Evolutionary conservation across 2,888 invertebrate species (phyloP), one percentile per base, ranked within the genome.

Genomic region (Athalia circularis): DNA sequence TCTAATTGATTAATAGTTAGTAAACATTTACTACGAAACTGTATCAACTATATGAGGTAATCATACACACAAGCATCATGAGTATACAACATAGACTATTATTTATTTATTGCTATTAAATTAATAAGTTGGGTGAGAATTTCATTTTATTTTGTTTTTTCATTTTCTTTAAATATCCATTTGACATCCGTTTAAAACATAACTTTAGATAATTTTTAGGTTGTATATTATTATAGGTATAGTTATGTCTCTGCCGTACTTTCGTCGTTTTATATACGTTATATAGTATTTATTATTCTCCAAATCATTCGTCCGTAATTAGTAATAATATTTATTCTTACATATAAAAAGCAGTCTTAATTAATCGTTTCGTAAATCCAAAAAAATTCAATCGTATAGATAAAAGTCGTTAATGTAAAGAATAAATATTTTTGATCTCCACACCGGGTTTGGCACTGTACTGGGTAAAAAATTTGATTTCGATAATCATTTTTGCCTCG

Each of bases 1-100:
- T 62, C 64, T 75, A 75, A 43, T 68, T 68, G 75, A 75, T 75
- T 75, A 75, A 62, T 70, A 45, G 13, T 65, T 45, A 45, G 29
- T 65, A 65, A 65, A 52, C 62, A 75, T 50, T 75, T 4, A 68
- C 68, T 57, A 72, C 59, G 15, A 68, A 7, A 68, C 7, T 45
- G 70, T 70, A 68, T 68, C 43, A 54, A 70, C 11, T 70, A 54
- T 57, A 45, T 70, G 11, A 57, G 52, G 8, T 70, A 47, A 57
- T 70, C 29, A n/a, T 57, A 70, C 54, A 70, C 70, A 70, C 70
- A 70, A 67, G 67, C 50, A 15, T 67, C 9, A n/a, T 7, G 61
- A n/a, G 45, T 43, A 15, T 64, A 47, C 50, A 67, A 67, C 67
- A 54, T 54, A 11, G 70, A 57, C 70, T 70, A 70, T 70, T 70